Conservation (phyloP, 2,888 invertebrate species). For the Sympetrum striolatum region DNA sequence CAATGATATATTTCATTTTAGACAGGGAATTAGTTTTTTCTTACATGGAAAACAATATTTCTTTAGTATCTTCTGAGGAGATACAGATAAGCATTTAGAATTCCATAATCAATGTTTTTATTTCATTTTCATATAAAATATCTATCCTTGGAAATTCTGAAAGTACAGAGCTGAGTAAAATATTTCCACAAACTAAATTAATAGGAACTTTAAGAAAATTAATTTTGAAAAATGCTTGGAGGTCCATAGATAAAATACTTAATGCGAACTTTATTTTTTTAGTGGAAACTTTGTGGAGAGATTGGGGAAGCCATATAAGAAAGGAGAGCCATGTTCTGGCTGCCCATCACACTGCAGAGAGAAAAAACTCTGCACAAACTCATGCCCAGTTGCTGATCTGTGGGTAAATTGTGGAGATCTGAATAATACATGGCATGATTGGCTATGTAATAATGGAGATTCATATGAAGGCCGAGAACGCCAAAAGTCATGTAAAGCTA, state of each 20-base stretch:
- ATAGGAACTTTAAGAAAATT: no score
- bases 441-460: slow-evolving; percentile 67
- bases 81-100: no score
- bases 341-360: slow-evolving; percentile 71
- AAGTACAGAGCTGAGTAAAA: no score
- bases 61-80: no score
- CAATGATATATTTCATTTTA: slow-evolving; percentile 5
- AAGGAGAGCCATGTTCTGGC: slow-evolving; percentile 69
- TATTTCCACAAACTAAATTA: no score
- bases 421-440: slow-evolving; percentile 64
- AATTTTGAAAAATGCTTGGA: no score
- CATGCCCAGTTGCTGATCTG: slow-evolving; percentile 71
- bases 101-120: no score
- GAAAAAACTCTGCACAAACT: slow-evolving; percentile 75
- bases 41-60: no score
- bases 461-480: slow-evolving; percentile 63
- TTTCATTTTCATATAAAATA: no score
- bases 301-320: slow-evolving; percentile 72
- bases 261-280: slow-evolving; percentile 54
- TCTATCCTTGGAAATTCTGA: no score
- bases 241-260: no score
- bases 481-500: slow-evolving; percentile 71
- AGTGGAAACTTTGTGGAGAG: slow-evolving; percentile 73
- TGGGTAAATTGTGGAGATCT: slow-evolving; percentile 78
- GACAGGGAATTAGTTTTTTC: no score